These are phyloP conservation scores for Garra rufa DNA, from an alignment of 2,113 vertebrate species.

Conservation along the genomic window DNA sequence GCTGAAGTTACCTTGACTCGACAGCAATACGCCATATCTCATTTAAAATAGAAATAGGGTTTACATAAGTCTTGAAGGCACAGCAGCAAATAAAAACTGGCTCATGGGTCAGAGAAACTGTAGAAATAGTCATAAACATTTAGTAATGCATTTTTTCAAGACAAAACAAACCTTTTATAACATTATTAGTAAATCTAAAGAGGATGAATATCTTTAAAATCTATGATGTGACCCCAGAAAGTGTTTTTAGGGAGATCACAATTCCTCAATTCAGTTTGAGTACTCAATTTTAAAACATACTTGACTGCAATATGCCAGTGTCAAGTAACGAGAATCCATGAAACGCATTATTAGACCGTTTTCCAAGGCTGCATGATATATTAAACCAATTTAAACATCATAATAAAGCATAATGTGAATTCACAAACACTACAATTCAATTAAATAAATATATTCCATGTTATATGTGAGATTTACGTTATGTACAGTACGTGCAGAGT, in stretches of 20 bases:
- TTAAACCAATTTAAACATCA: too few species aligned
- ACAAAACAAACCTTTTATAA: background rate
- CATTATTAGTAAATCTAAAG: background rate
- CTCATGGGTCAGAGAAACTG: background rate
- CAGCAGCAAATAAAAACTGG: background rate
- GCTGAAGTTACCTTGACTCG: background rate
- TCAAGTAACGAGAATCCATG: too few species aligned
- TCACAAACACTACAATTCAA: too few species aligned
- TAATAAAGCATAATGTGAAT: too few species aligned
- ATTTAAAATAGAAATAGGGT: background rate
- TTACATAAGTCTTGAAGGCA: background rate
- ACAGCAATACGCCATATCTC: background rate
- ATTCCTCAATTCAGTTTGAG: too few species aligned
- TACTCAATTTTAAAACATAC: too few species aligned
- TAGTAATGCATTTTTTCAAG: background rate
- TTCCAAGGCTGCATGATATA: too few species aligned
- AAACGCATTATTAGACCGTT: too few species aligned
- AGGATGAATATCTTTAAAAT: background rate
- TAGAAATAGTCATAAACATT: background rate
- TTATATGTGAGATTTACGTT: too few species aligned
- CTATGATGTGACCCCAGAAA: background rate
- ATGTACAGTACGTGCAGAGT: too few species aligned
- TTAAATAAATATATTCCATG: too few species aligned
- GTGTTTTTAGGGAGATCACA: background rate
- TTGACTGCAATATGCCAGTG: too few species aligned